A percentile compares a stretch with the other conserved stretches of the same genome.
Conservation (phyloP, 2,888 invertebrate genomes). For the Trilocha varians region DNA sequence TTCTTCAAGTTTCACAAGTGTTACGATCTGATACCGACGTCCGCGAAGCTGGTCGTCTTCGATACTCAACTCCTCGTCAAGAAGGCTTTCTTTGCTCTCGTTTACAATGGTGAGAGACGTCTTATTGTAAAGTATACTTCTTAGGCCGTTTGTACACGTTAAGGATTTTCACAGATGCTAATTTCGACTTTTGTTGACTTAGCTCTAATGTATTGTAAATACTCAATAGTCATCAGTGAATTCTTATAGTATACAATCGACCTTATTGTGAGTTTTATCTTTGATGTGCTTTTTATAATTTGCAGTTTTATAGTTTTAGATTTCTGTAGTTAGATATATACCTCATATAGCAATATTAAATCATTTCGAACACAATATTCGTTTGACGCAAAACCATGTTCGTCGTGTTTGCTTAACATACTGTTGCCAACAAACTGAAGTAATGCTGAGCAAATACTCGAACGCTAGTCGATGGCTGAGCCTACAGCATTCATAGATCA, state of each 20-base stretch:
- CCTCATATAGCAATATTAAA: background rate
- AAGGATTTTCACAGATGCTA: too few species aligned
- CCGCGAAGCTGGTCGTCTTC: conserved; percentile 99
- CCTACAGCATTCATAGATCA: background rate
- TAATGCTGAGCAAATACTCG: background rate
- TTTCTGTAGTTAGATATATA: too few species aligned
- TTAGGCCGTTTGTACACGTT: too few species aligned
- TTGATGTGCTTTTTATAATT: too few species aligned
- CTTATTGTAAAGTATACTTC: too few species aligned
- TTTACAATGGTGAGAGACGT: conserved; percentile 97
- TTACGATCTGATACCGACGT: conserved; percentile 99
- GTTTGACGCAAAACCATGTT: background rate
- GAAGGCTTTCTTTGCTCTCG: conserved; percentile 99
- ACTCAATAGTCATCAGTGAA: too few species aligned
- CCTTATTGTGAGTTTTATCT: too few species aligned
- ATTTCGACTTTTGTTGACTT: too few species aligned
- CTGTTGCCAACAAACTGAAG: background rate
- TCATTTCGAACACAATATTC: background rate
- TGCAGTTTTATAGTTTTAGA: too few species aligned
- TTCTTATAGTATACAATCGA: too few species aligned
- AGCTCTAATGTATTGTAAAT: too few species aligned
- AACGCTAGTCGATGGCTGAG: background rate
- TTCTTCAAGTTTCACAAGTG: conserved; percentile 99
- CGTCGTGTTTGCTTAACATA: background rate
- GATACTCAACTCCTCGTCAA: conserved; percentile 98